These are phyloP conservation scores for Hemicrepidius hirtus DNA, from an alignment of 2,888 invertebrate genomes.

Conservation along the genomic window DNA sequence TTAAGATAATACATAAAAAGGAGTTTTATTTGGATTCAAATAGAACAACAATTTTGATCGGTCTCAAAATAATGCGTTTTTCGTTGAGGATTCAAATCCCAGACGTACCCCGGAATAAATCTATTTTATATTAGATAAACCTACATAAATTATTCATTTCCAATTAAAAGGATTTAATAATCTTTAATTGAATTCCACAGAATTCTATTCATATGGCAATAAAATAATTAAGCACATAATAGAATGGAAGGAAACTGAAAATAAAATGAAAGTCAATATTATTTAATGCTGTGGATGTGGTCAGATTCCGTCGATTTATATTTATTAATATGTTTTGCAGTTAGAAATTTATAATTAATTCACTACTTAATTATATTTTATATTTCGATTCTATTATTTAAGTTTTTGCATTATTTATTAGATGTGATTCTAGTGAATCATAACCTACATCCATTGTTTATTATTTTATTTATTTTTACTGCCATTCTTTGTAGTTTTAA, in stretches of 20 bases:
- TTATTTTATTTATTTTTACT: not conserved
- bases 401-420: constrained; percentile 46
- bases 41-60: too few species aligned
- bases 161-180: not conserved
- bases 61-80: too few species aligned
- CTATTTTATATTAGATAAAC: too few species aligned
- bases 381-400: constrained; percentile 46
- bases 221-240: constrained; percentile 19
- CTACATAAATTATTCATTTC: not conserved
- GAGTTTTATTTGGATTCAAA: not conserved
- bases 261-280: not conserved
- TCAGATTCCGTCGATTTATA: not conserved
- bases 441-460: not conserved
- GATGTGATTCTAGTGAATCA: constrained; percentile 1
- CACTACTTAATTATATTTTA: constrained; percentile 51
- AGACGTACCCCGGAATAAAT: too few species aligned
- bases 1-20: not conserved
- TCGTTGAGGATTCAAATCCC: too few species aligned
- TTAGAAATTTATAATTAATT: constrained; percentile 43
- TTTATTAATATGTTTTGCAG: constrained; percentile 12
- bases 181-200: not conserved
- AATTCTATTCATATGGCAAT: constrained; percentile 24
- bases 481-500: not conserved
- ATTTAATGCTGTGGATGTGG: constrained; percentile 7
- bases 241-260: not conserved